Percentiles rank a stretch among this genome's conserved stretches.
These are phyloP conservation scores for Chelonus insularis DNA, from an alignment of 1,140 invertebrate species.

Conservation along the genomic window DNA sequence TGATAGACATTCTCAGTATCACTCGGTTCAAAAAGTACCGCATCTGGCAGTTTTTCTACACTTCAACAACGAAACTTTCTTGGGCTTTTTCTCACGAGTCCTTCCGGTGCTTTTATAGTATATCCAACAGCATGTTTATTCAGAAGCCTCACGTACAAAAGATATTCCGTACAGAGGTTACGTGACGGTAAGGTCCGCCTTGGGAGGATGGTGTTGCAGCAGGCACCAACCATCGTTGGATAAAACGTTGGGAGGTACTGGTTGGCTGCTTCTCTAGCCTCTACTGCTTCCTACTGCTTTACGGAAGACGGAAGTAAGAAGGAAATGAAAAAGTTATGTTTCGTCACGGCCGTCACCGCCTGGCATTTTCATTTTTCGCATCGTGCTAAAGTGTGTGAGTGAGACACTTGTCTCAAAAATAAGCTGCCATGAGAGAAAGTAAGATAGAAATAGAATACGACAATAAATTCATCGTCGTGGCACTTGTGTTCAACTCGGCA, in stretches of 20 bases:
- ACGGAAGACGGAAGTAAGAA: conserved; percentile 47
- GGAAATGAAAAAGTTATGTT: conserved; percentile 58
- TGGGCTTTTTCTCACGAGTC: background rate
- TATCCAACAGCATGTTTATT: conserved; percentile 52
- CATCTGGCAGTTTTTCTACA: no score
- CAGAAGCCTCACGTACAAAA: conserved; percentile 56
- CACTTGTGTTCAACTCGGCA: conserved; percentile 10
- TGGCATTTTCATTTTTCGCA: conserved; percentile 32
- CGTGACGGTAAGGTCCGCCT: conserved; percentile 37
- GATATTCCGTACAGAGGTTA: conserved; percentile 52
- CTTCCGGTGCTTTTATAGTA: background rate
- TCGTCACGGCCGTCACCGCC: conserved; percentile 27
- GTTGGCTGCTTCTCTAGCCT: background rate
- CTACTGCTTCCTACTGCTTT: background rate
- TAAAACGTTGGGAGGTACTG: background rate
- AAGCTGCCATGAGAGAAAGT: background rate
- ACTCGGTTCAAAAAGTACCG: no score
- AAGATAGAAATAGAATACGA: background rate
- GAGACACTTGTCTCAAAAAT: conserved; percentile 2
- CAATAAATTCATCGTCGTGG: conserved; percentile 16
- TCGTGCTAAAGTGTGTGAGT: conserved; percentile 9
- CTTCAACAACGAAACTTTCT: no score
- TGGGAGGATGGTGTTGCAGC: conserved; percentile 33
- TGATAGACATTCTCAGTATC: no score
- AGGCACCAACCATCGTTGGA: conserved; percentile 19